Conservation (phyloP, 1,140 invertebrate species). For the Aphelinus certus region DNA sequence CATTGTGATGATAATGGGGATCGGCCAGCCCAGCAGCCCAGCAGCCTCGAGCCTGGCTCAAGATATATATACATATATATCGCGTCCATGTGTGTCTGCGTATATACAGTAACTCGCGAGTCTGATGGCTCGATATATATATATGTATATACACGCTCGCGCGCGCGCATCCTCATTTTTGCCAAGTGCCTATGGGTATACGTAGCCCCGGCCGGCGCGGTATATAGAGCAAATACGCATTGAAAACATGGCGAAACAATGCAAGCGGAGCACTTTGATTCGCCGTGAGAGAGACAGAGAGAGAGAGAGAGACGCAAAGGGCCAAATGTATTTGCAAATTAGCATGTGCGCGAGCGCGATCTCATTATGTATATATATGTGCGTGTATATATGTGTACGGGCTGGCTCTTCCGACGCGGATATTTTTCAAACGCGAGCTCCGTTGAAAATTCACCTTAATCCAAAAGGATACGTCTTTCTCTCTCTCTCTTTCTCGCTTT, state of each 20-base stretch:
- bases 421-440: no score
- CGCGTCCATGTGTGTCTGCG: constrained; percentile 19
- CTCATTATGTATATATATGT: no score
- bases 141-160: constrained; percentile 34
- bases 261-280: background rate
- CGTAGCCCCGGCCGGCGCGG: no score
- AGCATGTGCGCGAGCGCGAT: no score
- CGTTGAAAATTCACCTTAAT: no score
- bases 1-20: constrained; percentile 63
- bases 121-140: constrained; percentile 31
- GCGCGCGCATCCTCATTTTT: background rate
- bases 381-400: no score
- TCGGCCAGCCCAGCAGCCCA: constrained; percentile 42
- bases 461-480: background rate
- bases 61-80: constrained; percentile 41
- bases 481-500: background rate
- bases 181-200: background rate
- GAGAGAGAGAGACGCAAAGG: no score
- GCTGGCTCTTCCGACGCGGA: no score
- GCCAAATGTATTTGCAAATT: no score
- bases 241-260: constrained; percentile 35
- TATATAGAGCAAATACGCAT: constrained; percentile 32
- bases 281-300: no score
- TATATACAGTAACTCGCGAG: constrained; percentile 20
- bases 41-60: constrained; percentile 37